Base-by-base conservation (phyloP, 2,797 vertebrate genomes). In the Poeciliopsis turneri region DNA sequence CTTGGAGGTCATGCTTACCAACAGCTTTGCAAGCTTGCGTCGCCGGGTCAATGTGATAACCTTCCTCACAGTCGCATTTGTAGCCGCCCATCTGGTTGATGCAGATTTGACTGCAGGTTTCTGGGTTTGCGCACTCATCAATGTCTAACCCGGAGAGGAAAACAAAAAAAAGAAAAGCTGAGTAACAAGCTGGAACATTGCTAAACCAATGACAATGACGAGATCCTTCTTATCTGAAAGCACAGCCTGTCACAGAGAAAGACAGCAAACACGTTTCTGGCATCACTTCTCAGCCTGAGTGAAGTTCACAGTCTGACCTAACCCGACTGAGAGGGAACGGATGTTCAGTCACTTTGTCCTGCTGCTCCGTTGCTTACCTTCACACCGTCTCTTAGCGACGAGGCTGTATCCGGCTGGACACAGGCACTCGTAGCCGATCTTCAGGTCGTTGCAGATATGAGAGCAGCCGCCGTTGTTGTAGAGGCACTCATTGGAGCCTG, bases 91-190 rank as follows among this genome's bases (percentile, higher is more conserved):
- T 88, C 68, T 95, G 93, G 92, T 98, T 98, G 74, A 96, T 82
- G 16, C 97, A 98, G 79, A 96, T 94, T 88, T 98, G 97, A 86
- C 96, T 97, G 89, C 97, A 98, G 43, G 91, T 89, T 68, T 96
- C 95, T 0, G 95, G 96, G 74, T 93, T 91, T 78, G 92, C 92
- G 18, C 97, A 98, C 84, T 98, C 97, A 0, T 98, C 92, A 0
- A 98, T 96, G 87, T 98, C 97, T 98, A 88, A 81, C n/a, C 25
- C 12, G 53, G 11, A 74, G 16, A 68, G 69, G 7, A 41, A 23
- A 1, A 33, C 30, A 2, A 53, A 46, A 45, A 46, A 3, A 41
- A 23, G 39, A 55, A 46, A 3, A 0, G 28, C 11, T 13, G 47
- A 55, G n/a, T 72, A 36, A 77, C 20, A 0, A 12, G 15, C 77